A percentile compares a stretch with the other conserved stretches of the same genome.
Conservation (phyloP, 2,113 vertebrate genomes). For the Gambusia holbrooki region DNA sequence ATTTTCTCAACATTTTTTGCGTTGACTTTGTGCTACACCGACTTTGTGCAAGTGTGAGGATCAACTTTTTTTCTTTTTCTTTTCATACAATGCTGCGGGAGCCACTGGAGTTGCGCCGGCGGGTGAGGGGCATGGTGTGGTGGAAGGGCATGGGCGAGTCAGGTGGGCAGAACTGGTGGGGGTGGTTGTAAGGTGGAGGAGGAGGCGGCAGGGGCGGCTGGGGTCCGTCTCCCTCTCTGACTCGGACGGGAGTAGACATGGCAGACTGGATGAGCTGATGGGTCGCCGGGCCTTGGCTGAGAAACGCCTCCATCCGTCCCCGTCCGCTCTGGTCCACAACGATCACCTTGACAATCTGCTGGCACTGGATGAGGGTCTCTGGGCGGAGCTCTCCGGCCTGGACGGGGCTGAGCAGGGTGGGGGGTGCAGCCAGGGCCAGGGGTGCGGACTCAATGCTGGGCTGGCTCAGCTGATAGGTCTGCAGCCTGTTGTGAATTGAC, state of each 20-base stretch:
- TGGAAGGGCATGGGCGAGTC: constrained; percentile 86
- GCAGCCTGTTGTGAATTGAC: constrained; percentile 99
- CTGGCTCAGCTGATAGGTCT: constrained; percentile 93
- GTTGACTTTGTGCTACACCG: constrained; percentile 25
- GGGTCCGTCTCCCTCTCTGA: constrained; percentile 85
- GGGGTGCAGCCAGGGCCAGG: constrained; percentile 80
- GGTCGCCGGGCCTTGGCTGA: constrained; percentile 89
- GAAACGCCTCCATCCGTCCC: constrained; percentile 92
- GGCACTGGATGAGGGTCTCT: constrained; percentile 97
- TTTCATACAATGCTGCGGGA: constrained; percentile 90
- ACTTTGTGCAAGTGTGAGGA: constrained; percentile 16
- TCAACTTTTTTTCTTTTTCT: constrained; percentile 70
- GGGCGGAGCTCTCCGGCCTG: constrained; percentile 84
- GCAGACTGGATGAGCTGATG: constrained; percentile 90
- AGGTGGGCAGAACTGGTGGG: constrained; percentile 94
- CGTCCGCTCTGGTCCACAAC: constrained; percentile 96
- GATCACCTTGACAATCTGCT: constrained; percentile 99
- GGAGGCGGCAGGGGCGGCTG: constrained; percentile 93
- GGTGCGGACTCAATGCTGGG: constrained; percentile 77
- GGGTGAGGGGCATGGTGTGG: constrained; percentile 76
- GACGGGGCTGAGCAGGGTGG: constrained; percentile 80
- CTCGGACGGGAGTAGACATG: constrained; percentile 86
- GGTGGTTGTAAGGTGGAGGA: constrained; percentile 95
- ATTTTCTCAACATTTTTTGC: constrained; percentile 15
- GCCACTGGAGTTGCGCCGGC: constrained; percentile 91